phyloP scores from a whole-genome alignment of 2,888 invertebrate species.

The Eupithecia tripunctaria region DNA sequence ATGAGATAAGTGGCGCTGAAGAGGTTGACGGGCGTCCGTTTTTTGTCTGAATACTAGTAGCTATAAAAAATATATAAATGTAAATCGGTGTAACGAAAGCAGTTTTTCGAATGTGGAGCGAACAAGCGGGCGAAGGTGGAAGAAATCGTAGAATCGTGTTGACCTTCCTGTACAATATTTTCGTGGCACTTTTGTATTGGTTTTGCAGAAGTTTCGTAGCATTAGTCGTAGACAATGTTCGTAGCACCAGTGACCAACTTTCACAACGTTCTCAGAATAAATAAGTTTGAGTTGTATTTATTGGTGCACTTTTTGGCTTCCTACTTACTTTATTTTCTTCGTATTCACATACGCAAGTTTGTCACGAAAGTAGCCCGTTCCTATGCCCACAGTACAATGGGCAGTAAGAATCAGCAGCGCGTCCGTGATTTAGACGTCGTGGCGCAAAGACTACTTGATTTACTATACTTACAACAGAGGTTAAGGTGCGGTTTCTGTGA shows the following conservation, averaged over 20 bases:
- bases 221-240: not conserved
- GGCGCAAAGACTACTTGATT: constrained; percentile 32
- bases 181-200: not conserved
- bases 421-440: constrained; percentile 25
- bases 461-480: constrained; percentile 29
- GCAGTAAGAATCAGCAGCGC: constrained; percentile 25
- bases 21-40: not conserved
- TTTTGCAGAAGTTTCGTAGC: not conserved
- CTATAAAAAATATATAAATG: no score
- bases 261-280: no score
- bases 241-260: not conserved
- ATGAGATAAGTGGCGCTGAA: constrained; percentile 24
- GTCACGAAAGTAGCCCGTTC: not conserved
- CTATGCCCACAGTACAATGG: not conserved
- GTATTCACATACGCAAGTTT: not conserved
- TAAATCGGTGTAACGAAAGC: no score
- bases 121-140: no score
- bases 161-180: not conserved
- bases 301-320: no score
- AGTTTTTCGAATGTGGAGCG: no score
- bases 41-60: not conserved
- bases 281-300: no score
- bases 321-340: no score
- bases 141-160: no score
- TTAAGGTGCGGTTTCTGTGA: constrained; percentile 8